A percentile compares a stretch with the other conserved stretches of the same genome.
phyloP scores from a whole-genome alignment of 2,113 vertebrate species.

The Amazona guildingii region DNA sequence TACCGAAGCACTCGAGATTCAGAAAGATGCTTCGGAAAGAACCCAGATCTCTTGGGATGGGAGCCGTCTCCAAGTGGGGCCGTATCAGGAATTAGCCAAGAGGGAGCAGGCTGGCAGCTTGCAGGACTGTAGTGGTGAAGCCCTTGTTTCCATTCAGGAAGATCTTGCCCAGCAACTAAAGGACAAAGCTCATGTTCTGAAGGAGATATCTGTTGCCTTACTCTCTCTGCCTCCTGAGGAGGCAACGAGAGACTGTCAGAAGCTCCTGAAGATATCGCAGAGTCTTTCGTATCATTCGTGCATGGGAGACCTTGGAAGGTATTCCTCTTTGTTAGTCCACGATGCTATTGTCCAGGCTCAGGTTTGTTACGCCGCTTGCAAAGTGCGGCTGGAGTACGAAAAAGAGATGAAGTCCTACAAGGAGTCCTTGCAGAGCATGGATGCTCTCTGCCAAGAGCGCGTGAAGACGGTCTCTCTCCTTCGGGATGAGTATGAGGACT shows the following conservation, averaged over 20 bases:
- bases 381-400: conserved; percentile 80
- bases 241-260: conserved; percentile 65
- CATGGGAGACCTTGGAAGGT: conserved; percentile 71
- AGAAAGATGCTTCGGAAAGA: conserved; percentile 36
- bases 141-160: conserved; percentile 78
- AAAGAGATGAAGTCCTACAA: conserved; percentile 80
- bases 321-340: conserved; percentile 83
- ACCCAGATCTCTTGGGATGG: conserved; percentile 65
- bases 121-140: conserved; percentile 55
- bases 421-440: conserved; percentile 80
- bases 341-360: conserved; percentile 92
- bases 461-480: conserved; percentile 76
- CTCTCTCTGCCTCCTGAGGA: conserved; percentile 70
- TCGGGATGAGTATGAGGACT: conserved; percentile 81
- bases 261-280: conserved; percentile 78
- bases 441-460: conserved; percentile 79
- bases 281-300: conserved; percentile 69
- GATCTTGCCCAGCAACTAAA: conserved; percentile 86
- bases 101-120: conserved; percentile 64
- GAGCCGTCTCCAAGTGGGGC: conserved; percentile 66
- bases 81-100: conserved; percentile 73
- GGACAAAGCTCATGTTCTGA: conserved; percentile 82
- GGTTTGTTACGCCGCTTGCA: conserved; percentile 88
- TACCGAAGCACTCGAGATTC: conserved; percentile 72
- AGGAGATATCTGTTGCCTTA: conserved; percentile 82